Evolutionary conservation across 2,888 invertebrate genomes (phyloP), one percentile per base, ranked within the genome.

Genomic region (Cerastoderma edule): DNA sequence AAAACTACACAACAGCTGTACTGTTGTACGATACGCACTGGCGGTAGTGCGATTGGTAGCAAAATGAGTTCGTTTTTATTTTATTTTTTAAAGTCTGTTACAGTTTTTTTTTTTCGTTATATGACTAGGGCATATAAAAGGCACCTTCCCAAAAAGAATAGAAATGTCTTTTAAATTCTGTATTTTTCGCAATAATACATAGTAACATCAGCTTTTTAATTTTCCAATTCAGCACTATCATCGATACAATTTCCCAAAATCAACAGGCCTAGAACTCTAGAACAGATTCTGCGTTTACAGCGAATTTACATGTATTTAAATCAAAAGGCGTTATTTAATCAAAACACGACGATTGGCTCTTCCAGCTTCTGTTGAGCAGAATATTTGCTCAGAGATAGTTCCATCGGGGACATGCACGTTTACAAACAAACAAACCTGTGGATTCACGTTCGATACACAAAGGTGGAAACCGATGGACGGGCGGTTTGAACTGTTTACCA

Each of bases 401-500:
- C 39, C 60, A 24, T 24, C 6, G 4, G 60, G 60, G 0, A 39
- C 19, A 39, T 60, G 60, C 24, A 16, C 39, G 1, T 60, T 60
- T 39, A 33, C n/a, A 16, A 39, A 60, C n/a, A 27, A n/a, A 10
- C 22, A 60, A 27, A 10, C 60, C 16, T 60, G 60, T 24, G 8
- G 39, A 6, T 60, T 24, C 27, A 39, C 27, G 0, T 13, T 35
- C 22, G 60, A 60, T 60, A 13, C 24, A 33, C 19, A 24, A 1
- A 60, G 60, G 22, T 60, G 60, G 60, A 60, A 39, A 32, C 22
- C 39, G 27, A 22, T 19, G 24, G 39, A 27, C 2, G 39, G 39
- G 2, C 24, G 22, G 5, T 60, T 60, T 27, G n/a, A n/a, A 5
- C 27, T 39, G 60, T 39, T 60, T 35, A 28, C 24, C 22, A 60